phyloP scores from a whole-genome alignment of 2,888 invertebrate species.

The Julus scandinavius region DNA sequence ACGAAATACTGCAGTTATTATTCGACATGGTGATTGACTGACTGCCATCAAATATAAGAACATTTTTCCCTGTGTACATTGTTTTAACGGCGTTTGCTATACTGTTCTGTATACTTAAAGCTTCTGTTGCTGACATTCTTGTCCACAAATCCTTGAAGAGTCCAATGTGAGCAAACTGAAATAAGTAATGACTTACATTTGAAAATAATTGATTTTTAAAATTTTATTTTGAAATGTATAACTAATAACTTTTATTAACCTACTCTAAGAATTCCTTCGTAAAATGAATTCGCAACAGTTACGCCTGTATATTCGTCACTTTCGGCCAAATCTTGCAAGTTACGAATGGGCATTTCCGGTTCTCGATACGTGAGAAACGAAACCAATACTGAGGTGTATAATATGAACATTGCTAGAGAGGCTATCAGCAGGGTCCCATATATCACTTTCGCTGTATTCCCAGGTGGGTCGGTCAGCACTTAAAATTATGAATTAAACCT shows the following conservation, averaged over 20 bases:
- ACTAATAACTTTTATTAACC: background rate
- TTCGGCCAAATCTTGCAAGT: background rate
- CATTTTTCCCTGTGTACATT: background rate
- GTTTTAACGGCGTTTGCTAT: background rate
- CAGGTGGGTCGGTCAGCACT: slow-evolving; percentile 44
- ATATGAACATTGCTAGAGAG: background rate
- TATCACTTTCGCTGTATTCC: background rate
- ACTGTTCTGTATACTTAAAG: background rate
- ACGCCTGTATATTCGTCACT: background rate
- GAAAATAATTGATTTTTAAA: no score
- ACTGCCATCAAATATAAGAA: slow-evolving; percentile 16
- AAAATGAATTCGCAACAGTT: background rate
- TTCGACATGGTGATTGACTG: background rate
- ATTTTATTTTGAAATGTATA: no score
- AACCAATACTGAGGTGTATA: slow-evolving; percentile 23
- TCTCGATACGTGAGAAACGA: slow-evolving; percentile 38
- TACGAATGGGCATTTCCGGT: slow-evolving; percentile 10
- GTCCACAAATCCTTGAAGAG: background rate
- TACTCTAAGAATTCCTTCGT: background rate
- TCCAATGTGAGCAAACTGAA: background rate
- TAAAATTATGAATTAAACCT: background rate
- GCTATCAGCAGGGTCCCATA: slow-evolving; percentile 42
- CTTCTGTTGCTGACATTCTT: background rate
- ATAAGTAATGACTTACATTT: background rate
- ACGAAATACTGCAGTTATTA: slow-evolving; percentile 11